A percentile compares a stretch with the other conserved stretches of the same genome.
These are phyloP conservation scores for Seriola quinqueradiata DNA, from an alignment of 2,113 vertebrate species.

Conservation along the genomic window DNA sequence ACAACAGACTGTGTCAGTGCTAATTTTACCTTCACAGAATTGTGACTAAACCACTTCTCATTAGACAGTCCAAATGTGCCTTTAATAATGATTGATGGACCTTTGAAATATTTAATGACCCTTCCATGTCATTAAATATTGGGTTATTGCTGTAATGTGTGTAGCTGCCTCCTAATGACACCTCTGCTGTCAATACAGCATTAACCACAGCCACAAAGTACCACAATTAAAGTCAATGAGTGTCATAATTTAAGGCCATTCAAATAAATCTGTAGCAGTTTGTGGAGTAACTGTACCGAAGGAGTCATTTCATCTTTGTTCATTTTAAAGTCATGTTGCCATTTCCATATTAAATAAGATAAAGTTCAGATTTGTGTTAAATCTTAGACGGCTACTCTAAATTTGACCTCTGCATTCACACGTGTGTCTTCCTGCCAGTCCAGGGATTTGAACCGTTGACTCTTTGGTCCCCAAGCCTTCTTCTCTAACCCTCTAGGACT, in stretches of 20 bases:
- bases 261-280: background rate
- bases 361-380: too few species aligned
- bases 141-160: conserved; percentile 11
- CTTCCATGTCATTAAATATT: background rate
- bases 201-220: conserved; percentile 2
- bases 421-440: too few species aligned
- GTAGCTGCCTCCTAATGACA: background rate
- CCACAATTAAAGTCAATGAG: conserved; percentile 5
- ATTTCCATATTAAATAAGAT: background rate
- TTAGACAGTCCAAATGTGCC: too few species aligned
- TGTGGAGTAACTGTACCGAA: background rate
- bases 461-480: too few species aligned
- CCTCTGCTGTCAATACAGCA: background rate
- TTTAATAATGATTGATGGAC: background rate
- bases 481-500: too few species aligned
- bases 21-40: background rate
- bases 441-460: too few species aligned
- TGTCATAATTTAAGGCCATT: background rate
- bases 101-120: conserved; percentile 1
- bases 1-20: background rate
- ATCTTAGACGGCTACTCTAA: too few species aligned
- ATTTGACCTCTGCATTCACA: too few species aligned
- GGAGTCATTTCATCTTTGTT: background rate
- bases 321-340: background rate
- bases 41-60: background rate